Base-by-base conservation (phyloP, 1,140 invertebrate species). In the Drusus annulatus region DNA sequence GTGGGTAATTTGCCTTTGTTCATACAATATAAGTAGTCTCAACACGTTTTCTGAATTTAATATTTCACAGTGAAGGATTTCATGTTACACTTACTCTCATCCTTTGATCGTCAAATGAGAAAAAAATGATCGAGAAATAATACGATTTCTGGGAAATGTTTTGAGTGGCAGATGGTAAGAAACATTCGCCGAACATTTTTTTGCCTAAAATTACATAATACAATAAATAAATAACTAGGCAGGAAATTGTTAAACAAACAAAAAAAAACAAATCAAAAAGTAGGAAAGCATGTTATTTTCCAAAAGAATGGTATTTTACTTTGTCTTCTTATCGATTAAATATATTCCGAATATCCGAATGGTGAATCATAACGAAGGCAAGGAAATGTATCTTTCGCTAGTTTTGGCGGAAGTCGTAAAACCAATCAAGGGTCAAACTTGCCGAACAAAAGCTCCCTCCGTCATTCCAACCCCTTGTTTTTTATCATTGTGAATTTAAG, bases 401-500 rank as follows among this genome's bases (percentile, higher is more conserved):
- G 50, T 69, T 68, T 69, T 56, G 28, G 50, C 81, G 81, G 81
- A 82, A 82, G 81, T 82, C 81, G 78, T 82, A 82, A 82, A 82
- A 82, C 78, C 81, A 79, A 82, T 82, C 81, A 80, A 60, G 78
- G 81, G 79, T 80, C 73, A 52, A 77, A 77, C 50, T 62, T 63
- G n/a, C n/a, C 76, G 75, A 78, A 58, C 69, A 60, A 75, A 60
- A 23, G 31, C 51, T 21, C 81, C 75, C 79, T 69, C 15, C 62
- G n/a, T 54, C 25, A 23, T 52, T 16, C 68, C 2, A 17, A 21
- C 36, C 52, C 76, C 76, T 54, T 77, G 52, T 79, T 83, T 83
- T 83, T 80, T 83, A 80, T 80, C 81, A 80, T 80, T 79, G 79
- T 83, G 68, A 80, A 83, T 83, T 83, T 83, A 83, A 83, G 79